Percentiles rank a stretch among this genome's conserved stretches.
Conservation (phyloP, 2,888 invertebrate species). For the Oxycera nigricornis region DNA sequence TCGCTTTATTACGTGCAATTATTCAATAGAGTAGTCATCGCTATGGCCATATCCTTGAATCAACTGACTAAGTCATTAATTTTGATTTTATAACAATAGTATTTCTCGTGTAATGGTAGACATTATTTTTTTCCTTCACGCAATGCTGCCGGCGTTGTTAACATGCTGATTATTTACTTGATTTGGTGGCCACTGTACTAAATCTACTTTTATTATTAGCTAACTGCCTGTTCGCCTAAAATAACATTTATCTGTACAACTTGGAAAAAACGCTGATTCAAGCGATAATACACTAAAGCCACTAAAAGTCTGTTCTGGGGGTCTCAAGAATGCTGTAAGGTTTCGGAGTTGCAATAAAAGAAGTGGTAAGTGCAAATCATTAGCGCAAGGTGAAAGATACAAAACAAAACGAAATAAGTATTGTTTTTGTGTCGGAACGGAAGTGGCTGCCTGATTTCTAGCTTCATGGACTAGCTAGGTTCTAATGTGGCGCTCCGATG, state of each 20-base stretch:
- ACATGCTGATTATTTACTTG: neutral
- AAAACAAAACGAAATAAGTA: neutral
- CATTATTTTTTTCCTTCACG: neutral
- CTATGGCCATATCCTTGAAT: neutral
- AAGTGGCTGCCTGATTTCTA: no score
- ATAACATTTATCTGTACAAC: neutral
- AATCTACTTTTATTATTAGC: slow-evolving; percentile 5
- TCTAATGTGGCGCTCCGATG: no score
- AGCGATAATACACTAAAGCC: no score
- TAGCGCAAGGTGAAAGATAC: neutral
- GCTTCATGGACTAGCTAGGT: no score
- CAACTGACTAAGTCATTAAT: neutral
- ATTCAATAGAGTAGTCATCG: neutral
- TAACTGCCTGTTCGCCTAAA: slow-evolving; percentile 6
- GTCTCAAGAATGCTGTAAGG: slow-evolving; percentile 13
- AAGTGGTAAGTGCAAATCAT: neutral
- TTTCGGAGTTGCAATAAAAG: neutral
- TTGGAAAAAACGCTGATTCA: no score
- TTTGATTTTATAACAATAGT: neutral
- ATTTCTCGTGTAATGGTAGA: neutral
- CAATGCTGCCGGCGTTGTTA: neutral
- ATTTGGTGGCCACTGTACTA: neutral
- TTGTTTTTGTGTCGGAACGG: neutral
- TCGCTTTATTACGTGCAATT: neutral
- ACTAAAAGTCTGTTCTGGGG: neutral